Evolutionary conservation across 2,113 vertebrate genomes (phyloP), one percentile per base, ranked within the genome.

Genomic region (Podiceps cristatus): DNA sequence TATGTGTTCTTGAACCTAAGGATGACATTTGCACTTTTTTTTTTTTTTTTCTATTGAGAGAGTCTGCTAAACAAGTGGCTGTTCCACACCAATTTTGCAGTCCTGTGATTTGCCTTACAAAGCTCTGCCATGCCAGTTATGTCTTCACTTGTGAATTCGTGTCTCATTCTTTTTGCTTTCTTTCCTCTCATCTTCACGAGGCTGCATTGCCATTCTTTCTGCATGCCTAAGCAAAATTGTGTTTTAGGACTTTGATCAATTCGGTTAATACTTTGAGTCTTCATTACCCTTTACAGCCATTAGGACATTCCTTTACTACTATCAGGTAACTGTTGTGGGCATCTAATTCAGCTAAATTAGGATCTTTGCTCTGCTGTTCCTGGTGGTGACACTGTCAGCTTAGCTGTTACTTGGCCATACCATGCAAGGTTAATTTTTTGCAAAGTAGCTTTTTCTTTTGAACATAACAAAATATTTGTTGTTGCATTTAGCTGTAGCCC

Each of bases 51-150:
- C 11, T 5, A 2, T 29, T 49, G 50, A 52, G 18, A 52, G 33
- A 40, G 3, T 29, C 66, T 87, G 33, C 64, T 81, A 60, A 86
- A 35, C 27, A 62, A n/a, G 16, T 16, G 18, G 29, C 42, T 55
- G 27, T 84, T 52, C 53, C 45, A 73, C 16, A 35, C 25, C n/a
- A 35, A 6, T 40, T 33, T 44, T 55, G 59, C 31, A 31, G 9
- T 55, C 37, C 31, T 68, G 44, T 72, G 53, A 49, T 88, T 78
- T 62, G 37, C 44, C 35, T 78, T 33, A 53, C 28, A 88, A 71
- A 93, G 66, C 62, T 96, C 42, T 73, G 52, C 31, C 1, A 0
- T 62, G 33, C 35, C 0, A 0, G 11, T 78, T 78, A 12, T 24
- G 13, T 58, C 56, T 83, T 94, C 53, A 27, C 23, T 28, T 79